Percentiles rank a stretch among this genome's conserved stretches.
phyloP scores from a whole-genome alignment of 2,888 invertebrate genomes.

The Agrochola lychnidis region DNA sequence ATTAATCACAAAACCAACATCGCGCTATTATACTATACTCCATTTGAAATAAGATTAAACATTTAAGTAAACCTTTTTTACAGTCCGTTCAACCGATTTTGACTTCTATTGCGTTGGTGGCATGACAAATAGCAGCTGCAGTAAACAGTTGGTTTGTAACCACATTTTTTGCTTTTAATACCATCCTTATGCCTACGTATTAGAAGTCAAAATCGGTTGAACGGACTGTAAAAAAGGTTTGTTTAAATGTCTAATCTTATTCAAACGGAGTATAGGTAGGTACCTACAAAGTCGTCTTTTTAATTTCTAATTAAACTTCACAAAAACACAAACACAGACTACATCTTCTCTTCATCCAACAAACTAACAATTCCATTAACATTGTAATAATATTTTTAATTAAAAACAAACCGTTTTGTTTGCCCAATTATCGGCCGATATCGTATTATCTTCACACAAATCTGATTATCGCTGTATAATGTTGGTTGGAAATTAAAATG shows the following conservation, averaged over 20 bases:
- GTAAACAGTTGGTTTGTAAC: too few species aligned
- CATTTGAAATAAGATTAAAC: too few species aligned
- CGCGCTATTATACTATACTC: not conserved
- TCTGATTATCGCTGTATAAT: slow-evolving; percentile 73
- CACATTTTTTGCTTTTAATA: too few species aligned
- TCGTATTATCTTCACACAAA: slow-evolving; percentile 73
- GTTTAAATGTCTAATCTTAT: too few species aligned
- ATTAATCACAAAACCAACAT: not conserved
- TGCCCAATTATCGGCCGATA: slow-evolving; percentile 69
- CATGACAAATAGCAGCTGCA: too few species aligned
- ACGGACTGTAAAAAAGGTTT: too few species aligned
- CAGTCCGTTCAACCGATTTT: too few species aligned
- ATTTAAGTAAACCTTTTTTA: too few species aligned
- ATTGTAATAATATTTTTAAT: slow-evolving; percentile 61
- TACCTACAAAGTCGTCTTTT: not conserved
- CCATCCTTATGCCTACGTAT: too few species aligned
- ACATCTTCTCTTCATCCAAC: slow-evolving; percentile 1
- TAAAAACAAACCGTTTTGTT: slow-evolving; percentile 71
- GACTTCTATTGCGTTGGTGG: too few species aligned
- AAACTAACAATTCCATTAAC: slow-evolving; percentile 28
- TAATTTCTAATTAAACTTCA: slow-evolving; percentile 8
- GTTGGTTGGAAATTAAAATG: slow-evolving; percentile 69
- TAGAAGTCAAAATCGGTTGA: too few species aligned
- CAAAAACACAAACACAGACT: slow-evolving; percentile 8
- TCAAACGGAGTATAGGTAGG: too few species aligned